Evolutionary conservation across 1,140 invertebrate genomes (phyloP), one percentile per base, ranked within the genome.

Genomic region (Holcopasites calliopsidis): DNA sequence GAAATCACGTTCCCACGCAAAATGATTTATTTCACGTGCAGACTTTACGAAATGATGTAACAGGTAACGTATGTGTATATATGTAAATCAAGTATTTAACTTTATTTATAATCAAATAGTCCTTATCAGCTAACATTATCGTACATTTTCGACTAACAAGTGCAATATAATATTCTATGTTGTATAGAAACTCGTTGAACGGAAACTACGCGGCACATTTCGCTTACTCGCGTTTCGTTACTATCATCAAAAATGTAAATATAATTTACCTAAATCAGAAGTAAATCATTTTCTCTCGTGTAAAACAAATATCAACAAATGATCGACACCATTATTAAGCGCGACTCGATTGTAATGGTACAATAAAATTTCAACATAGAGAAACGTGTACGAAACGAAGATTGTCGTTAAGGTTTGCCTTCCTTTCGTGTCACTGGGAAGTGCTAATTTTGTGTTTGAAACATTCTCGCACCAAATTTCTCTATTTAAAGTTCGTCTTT

Each of bases 11-110:
- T 86, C 71, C n/a, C 69, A 82, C 88, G 87, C 80, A 88, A 89
- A 88, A 88, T 85, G 79, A 79, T 90, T 87, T 89, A 88, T 89
- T 91, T 86, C 82, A 82, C 80, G 85, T 68, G 55, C 54, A 54
- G 60, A 68, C 66, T 85, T 81, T 72, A 84, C 64, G 81, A 90
- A 89, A 87, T 85, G 87, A 87, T 85, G 83, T 87, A 90, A 90
- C 86, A 88, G 73, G 85, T 86, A 83, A 76, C 23, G 11, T 47
- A 47, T n/a, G n/a, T n/a, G n/a, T n/a, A 62, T 87, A 88, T 88
- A 87, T 85, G 85, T 88, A 89, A 90, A 90, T 85, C 80, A 90
- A 84, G 82, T 89, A 88, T 87, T 87, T 88, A 86, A 89, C 82
- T 88, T 85, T 85, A 86, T 88, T 88, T 86, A 85, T 87, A 85